Evolutionary conservation across 1,140 invertebrate species (phyloP).

Genomic region (Lanistes nyassanus): DNA sequence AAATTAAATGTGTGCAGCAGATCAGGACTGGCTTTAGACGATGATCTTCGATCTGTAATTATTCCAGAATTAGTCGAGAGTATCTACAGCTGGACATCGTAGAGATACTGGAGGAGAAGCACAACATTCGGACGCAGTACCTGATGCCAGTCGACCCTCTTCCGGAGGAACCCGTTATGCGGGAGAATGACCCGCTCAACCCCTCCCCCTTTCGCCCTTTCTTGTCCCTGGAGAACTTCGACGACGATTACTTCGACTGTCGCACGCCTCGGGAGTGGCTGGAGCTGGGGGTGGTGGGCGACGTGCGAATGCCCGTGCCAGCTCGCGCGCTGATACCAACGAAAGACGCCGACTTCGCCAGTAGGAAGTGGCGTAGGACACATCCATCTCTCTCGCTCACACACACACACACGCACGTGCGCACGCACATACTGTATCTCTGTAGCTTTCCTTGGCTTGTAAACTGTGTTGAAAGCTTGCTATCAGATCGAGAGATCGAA

Average conservation of each 20-base stretch:
- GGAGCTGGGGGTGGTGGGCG: constrained; percentile 25
- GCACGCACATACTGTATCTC: not conserved
- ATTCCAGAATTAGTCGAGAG: not conserved
- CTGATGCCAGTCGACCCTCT: constrained; percentile 6
- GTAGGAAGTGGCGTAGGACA: constrained; percentile 8
- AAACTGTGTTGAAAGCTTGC: not conserved
- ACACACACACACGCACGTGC: constrained; percentile 4
- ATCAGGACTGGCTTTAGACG: too few species aligned
- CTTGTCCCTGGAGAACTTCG: constrained; percentile 26
- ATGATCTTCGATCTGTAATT: not conserved
- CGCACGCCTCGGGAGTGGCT: constrained; percentile 29
- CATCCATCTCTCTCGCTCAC: constrained; percentile 2
- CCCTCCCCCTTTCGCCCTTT: not conserved
- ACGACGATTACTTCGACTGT: constrained; percentile 31
- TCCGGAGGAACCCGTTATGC: not conserved
- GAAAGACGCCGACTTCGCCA: constrained; percentile 28
- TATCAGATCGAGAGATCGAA: constrained; percentile 7
- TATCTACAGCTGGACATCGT: not conserved
- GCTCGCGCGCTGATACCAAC: constrained; percentile 18
- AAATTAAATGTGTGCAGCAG: too few species aligned
- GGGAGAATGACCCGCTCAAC: not conserved
- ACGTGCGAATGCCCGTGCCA: constrained; percentile 24
- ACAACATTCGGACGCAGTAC: not conserved
- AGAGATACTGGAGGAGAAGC: not conserved
- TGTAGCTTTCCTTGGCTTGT: not conserved